Base-by-base conservation (phyloP, 2,888 invertebrate genomes). In the Caenorhabditis uteleia region DNA sequence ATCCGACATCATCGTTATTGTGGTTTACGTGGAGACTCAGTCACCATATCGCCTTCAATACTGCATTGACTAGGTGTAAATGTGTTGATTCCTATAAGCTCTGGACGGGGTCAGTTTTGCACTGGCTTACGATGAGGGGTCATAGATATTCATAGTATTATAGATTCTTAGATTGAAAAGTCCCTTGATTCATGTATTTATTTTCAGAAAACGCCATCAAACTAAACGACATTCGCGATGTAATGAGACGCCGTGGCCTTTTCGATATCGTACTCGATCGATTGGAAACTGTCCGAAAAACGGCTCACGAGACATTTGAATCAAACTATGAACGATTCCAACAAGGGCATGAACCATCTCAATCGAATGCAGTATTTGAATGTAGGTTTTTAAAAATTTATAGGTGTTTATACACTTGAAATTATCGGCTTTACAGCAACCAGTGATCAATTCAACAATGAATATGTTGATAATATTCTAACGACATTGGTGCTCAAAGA, bases 341-440 rank as follows among this genome's bases (percentile, higher is more conserved):
- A 23, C 0, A 47, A 56, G 14, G 64, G 57, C 36, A 57, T 57
- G 4, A 44, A 36, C n/a, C n/a, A n/a, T n/a, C n/a, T n/a, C n/a
- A n/a, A n/a, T 64, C 57, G 10, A 64, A 64, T 27, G 57, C 64
- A 0, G 50, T 64, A 3, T 64, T 57, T 31, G 64, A 64, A 26
- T 50, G 64, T 61, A 33, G 50, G 55, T 43, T 44, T 23, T 23
- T 12, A 3, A 39, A 5, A 7, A 3, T 39, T 10, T n/a, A 10
- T 39, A 3, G 16, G 26, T 6, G 14, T 2, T 16, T 18, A 26
- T 6, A 6, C 16, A 4, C 23, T 33, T 14, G 23, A 25, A 27
- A 16, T 36, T 25, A 2, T 42, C 33, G 8, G 16, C n/a, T 36
- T 55, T 55, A 29, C 49, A 60, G 60, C 54, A 14, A 60, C 60